Conservation (phyloP, 2,888 invertebrate species). For the Acholoe squamosa region DNA sequence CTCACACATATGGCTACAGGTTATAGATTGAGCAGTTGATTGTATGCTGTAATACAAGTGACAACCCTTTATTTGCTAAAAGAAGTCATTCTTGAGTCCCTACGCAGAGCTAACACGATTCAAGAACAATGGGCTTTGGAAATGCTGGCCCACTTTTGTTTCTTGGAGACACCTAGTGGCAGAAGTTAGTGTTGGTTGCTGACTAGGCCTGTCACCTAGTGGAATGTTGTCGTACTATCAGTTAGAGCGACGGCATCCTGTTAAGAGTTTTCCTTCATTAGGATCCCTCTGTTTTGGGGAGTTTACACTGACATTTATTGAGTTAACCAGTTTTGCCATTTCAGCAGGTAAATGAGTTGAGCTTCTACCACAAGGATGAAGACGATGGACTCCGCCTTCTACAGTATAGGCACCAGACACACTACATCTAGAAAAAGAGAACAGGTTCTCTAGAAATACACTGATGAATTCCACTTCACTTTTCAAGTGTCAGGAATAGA, state of each 20-base stretch:
- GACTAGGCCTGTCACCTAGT: slow-evolving; percentile 15
- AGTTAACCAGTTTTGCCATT: neutral
- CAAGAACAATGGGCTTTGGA: neutral
- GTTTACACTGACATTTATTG: neutral
- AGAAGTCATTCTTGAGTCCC: neutral
- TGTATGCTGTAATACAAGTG: neutral
- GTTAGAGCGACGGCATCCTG: neutral
- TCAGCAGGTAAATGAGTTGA: neutral
- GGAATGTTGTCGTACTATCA: neutral
- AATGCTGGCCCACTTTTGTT: neutral
- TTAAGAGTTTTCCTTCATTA: neutral
- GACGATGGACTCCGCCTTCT: neutral
- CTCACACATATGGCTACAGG: neutral
- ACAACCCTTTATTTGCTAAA: neutral
- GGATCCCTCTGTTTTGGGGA: neutral
- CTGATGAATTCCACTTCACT: slow-evolving; percentile 37
- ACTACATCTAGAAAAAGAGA: slow-evolving; percentile 42
- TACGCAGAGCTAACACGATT: neutral
- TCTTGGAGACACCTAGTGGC: neutral
- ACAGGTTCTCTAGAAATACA: slow-evolving; percentile 27
- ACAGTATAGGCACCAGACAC: slow-evolving; percentile 39
- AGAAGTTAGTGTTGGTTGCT: neutral
- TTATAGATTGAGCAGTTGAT: slow-evolving; percentile 12
- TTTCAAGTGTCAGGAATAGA: slow-evolving; percentile 51
- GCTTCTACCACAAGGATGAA: neutral